Percentiles rank a stretch among this genome's conserved stretches.
These are phyloP conservation scores for Probosciger aterrimus DNA, from an alignment of 2,113 vertebrate genomes.

Conservation along the genomic window DNA sequence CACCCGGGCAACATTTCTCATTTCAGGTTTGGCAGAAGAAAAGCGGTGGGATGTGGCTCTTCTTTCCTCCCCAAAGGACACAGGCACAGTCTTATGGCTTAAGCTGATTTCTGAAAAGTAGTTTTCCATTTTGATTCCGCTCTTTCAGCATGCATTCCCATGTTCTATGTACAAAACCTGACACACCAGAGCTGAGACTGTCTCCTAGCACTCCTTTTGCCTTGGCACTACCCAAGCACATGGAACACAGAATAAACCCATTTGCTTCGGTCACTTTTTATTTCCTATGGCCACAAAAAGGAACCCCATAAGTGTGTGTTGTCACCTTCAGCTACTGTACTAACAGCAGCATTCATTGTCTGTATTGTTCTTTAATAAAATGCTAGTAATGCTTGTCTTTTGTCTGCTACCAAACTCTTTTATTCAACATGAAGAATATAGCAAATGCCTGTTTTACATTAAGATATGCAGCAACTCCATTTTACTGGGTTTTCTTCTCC, in stretches of 20 bases:
- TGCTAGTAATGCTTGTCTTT: background rate
- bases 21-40: background rate
- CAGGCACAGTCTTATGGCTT: background rate
- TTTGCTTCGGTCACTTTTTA: background rate
- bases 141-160: background rate
- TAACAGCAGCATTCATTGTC: background rate
- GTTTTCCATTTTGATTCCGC: background rate
- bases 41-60: background rate
- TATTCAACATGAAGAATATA: background rate
- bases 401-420: background rate
- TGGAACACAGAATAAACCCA: background rate
- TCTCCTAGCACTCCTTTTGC: background rate
- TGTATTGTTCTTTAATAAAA: background rate
- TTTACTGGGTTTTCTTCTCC: background rate
- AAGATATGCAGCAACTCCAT: background rate
- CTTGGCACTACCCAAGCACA: background rate
- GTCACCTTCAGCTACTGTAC: background rate
- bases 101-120: background rate
- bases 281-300: background rate
- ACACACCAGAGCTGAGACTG: background rate
- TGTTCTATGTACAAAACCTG: background rate
- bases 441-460: background rate
- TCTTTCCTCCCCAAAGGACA: background rate
- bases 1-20: background rate
- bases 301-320: rapidly evolving